Evolutionary conservation across 2,797 vertebrate species (phyloP), one percentile per base, ranked within the genome.

Genomic region (Phrynocephalus vlangalii): DNA sequence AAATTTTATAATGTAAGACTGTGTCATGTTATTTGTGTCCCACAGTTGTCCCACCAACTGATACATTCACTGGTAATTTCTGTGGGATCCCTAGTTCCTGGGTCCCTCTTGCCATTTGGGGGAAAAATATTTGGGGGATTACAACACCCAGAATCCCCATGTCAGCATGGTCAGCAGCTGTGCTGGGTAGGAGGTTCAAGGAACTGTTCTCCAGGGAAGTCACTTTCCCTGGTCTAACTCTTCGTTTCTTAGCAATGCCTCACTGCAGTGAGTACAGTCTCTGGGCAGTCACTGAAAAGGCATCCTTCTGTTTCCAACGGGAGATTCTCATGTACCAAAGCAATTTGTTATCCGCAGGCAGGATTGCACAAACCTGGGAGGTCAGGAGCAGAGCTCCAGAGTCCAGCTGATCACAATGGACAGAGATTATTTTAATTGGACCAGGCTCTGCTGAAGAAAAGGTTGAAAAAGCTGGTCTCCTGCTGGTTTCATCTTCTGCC

Each of bases 401-500:
- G 38, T 44, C 38, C 50, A 81, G 70, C n/a, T 2, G 79, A 81
- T 85, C 71, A 66, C 79, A 85, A 81, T 68, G 48, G 70, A 15
- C 87, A 60, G 63, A 68, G 71, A 76, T 88, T 71, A 76, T 77
- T 88, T 82, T 88, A 88, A 85, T 85, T 85, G 87, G 87, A 80
- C 63, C 38, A 24, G 72, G 84, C 76, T 81, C 83, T n/a, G 11
- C 72, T 8, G 44, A 77, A 85, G 72, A 76, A 76, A 85, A 63
- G 72, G 22, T 80, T 68, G 56, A 9, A 81, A 8, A 44, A 50
- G 81, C 56, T 87, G 71, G 38, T 48, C 6, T 81, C 72, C 87
- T 70, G 79, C 83, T 82, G 78, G n/a, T 67, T 72, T 85, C 79
- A 76, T 85, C 63, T n/a, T 52, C 83, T 85, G 44, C 71, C 72